Conservation (phyloP, 1,140 invertebrate species). For the Thaumetopoea pityocampa region DNA sequence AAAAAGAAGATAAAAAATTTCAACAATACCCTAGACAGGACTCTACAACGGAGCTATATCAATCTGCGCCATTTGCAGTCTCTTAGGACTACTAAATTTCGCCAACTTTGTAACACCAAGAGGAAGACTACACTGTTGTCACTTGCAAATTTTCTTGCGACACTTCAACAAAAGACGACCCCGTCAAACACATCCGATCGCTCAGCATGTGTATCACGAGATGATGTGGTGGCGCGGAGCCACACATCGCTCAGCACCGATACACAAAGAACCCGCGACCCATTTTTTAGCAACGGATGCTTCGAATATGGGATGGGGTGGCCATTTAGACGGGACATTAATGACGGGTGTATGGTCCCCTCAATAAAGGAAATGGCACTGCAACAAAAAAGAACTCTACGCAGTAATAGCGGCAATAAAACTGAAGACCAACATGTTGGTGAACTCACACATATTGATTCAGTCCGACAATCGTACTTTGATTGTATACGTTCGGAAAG, state of each 20-base stretch:
- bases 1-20: slow-evolving; percentile 22
- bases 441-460: slow-evolving; percentile 14
- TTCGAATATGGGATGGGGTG: slow-evolving; percentile 30
- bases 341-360: slow-evolving; percentile 11
- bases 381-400: slow-evolving; percentile 45
- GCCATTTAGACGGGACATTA: slow-evolving; percentile 11
- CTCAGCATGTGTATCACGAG: not conserved
- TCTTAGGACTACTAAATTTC: slow-evolving; percentile 40
- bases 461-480: slow-evolving; percentile 29
- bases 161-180: slow-evolving; percentile 20
- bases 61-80: not conserved
- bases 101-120: slow-evolving; percentile 74
- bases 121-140: slow-evolving; percentile 46
- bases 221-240: slow-evolving; percentile 18
- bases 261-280: slow-evolving; percentile 21
- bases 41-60: slow-evolving; percentile 30
- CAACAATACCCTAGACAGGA: slow-evolving; percentile 20
- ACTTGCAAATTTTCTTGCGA: slow-evolving; percentile 21
- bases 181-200: not conserved
- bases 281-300: slow-evolving; percentile 42
- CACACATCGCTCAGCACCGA: slow-evolving; percentile 18
- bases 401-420: slow-evolving; percentile 29
- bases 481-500: slow-evolving; percentile 14
- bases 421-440: not conserved
- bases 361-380: slow-evolving; percentile 33